These are phyloP conservation scores for Anastrepha ludens DNA, from an alignment of 1,140 invertebrate genomes.

Conservation along the genomic window DNA sequence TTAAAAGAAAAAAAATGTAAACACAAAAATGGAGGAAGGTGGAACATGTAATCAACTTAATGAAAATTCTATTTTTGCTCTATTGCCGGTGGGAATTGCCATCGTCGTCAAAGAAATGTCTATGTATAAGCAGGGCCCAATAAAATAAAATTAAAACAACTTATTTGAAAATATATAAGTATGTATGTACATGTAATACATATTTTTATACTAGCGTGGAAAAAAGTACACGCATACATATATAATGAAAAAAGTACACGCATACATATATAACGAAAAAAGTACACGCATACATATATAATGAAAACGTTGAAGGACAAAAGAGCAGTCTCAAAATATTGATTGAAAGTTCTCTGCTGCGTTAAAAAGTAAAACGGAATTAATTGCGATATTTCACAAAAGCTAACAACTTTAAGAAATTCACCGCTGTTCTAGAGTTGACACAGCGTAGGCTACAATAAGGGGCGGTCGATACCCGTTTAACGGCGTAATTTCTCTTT, in stretches of 20 bases:
- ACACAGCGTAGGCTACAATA: not conserved
- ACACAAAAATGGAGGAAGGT: not conserved
- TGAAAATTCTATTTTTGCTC: constrained; percentile 20
- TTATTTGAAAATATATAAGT: not conserved
- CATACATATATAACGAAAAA: not conserved
- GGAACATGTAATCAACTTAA: constrained; percentile 3
- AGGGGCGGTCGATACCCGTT: not conserved
- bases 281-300: not conserved
- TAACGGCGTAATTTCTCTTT: not conserved
- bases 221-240: not conserved
- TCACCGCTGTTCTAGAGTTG: not conserved
- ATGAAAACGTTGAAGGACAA: not conserved
- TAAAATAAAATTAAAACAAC: not conserved
- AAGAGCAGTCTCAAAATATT: constrained; percentile 15
- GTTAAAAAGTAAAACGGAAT: constrained; percentile 15
- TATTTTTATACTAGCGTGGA: not conserved
- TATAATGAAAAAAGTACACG: not conserved
- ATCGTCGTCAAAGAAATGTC: too few species aligned
- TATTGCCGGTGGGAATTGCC: too few species aligned
- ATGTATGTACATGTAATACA: not conserved
- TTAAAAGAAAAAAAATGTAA: not conserved
- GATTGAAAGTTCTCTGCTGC: not conserved
- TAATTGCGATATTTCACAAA: constrained; percentile 43
- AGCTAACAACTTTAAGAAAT: not conserved
- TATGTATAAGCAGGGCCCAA: too few species aligned